Base-by-base conservation (phyloP, 2,113 vertebrate species). In the Notiomystis cincta region DNA sequence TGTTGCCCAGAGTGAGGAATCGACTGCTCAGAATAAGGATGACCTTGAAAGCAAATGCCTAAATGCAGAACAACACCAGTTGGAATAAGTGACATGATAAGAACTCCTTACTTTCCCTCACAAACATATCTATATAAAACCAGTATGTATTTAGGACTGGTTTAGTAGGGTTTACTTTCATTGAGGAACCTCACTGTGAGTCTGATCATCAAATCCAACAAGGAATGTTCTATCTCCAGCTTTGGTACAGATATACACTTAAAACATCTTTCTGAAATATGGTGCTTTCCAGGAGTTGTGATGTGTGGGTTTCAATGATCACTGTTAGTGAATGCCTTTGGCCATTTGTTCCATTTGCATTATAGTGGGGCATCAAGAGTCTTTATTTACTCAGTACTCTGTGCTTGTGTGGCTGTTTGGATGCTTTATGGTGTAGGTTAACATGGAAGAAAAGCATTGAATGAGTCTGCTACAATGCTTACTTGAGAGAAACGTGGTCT, bases 261-360 rank as follows among this genome's bases (percentile, higher is more conserved):
- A 61, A 58, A 75, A 94, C 73, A 80, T 57, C 80, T 13, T 83
- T 79, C 87, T 85, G 93, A 97, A 93, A 93, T 96, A 97, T 97
- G 98, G 98, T 98, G 98, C 98, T 98, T 89, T 95, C 75, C 75
- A 79, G 91, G 70, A 95, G 90, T 96, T 96, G 95, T 85, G 60
- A 62, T 47, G 47, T 60, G 54, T 81, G 82, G 88, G 67, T 56
- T 87, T 91, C 87, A 67, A 0, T 37, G 61, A 65, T 88, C 22
- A 30, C 44, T 86, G 33, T 65, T 82, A 88, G 67, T 30, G 57
- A 92, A 95, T 70, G 94, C 82, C 89, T 94, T 81, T 73, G 77
- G 58, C 73, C 56, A 14, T 83, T 62, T 8, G 15, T 62, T 90
- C 86, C 58, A 17, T 51, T 96, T 78, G 54, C 44, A 78, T 75